Percentiles rank a stretch among this genome's conserved stretches.
Evolutionary conservation across 64 coral and sea anemone species (phyloP).

Genomic region (Trachythela sp.): DNA sequence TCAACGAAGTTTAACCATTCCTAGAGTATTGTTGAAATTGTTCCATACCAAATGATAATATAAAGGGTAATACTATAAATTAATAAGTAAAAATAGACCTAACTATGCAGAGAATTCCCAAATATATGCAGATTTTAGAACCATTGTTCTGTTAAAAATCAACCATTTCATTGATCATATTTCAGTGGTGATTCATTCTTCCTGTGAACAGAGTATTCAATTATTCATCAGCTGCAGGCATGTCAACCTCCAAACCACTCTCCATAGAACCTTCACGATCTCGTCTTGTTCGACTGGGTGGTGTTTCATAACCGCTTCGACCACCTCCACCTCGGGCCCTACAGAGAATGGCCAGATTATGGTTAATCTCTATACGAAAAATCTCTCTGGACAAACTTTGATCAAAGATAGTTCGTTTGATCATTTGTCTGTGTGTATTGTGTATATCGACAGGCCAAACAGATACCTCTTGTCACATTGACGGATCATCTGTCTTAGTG

Average conservation of each 20-base stretch:
- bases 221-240: constrained; percentile 11
- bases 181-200: background rate
- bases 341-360: background rate
- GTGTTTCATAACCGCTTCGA: constrained; percentile 62
- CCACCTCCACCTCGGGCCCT: constrained; percentile 52
- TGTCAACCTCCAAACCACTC: constrained; percentile 20
- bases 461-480: too few species aligned
- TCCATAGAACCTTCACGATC: constrained; percentile 27
- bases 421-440: too few species aligned
- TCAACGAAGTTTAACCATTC: background rate
- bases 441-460: too few species aligned
- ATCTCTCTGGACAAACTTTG: background rate
- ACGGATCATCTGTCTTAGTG: too few species aligned
- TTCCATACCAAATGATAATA: background rate
- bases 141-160: too few species aligned
- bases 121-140: background rate
- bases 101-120: background rate
- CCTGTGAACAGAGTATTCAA: background rate
- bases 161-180: background rate
- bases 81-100: background rate
- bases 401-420: background rate
- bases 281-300: constrained; percentile 49
- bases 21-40: background rate
- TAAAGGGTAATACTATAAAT: background rate
- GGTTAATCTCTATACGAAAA: too few species aligned